phyloP scores from a whole-genome alignment of 2,113 vertebrate genomes.

The Percina caprodes region DNA sequence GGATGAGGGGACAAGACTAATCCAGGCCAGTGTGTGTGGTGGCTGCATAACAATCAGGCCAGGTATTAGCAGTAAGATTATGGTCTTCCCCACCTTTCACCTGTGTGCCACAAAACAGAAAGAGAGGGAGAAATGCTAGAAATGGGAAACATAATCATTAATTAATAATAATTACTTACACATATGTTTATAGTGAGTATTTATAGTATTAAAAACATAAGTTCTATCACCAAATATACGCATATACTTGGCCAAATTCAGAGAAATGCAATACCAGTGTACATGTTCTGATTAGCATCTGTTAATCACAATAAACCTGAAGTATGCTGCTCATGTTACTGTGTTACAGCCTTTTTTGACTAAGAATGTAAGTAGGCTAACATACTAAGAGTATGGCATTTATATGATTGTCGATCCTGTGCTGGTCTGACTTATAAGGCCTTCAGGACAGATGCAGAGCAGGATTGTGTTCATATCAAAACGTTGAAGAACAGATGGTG shows the following conservation, averaged over 20 bases:
- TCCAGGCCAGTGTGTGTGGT: constrained; percentile 65
- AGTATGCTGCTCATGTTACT: neutral
- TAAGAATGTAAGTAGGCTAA: neutral
- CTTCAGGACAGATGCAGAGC: neutral
- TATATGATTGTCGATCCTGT: neutral
- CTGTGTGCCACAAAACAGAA: neutral
- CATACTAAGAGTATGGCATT: neutral
- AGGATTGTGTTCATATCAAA: neutral
- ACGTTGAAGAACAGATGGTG: constrained; percentile 9
- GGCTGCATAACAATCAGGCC: constrained; percentile 13
- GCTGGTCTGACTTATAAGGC: neutral
- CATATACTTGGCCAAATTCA: neutral
- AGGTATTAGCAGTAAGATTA: constrained; percentile 28
- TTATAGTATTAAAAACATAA: neutral
- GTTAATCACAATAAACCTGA: neutral
- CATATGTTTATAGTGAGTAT: neutral
- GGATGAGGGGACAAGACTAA: constrained; percentile 84
- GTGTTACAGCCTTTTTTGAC: neutral
- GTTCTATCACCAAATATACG: neutral
- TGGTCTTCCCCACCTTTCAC: neutral
- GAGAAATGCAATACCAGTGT: neutral
- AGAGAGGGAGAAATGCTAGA: neutral
- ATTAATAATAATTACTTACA: neutral
- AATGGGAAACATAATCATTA: neutral
- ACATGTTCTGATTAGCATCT: neutral